Base-by-base conservation (phyloP, 1,140 invertebrate species). In the Homalodisca vitripennis region DNA sequence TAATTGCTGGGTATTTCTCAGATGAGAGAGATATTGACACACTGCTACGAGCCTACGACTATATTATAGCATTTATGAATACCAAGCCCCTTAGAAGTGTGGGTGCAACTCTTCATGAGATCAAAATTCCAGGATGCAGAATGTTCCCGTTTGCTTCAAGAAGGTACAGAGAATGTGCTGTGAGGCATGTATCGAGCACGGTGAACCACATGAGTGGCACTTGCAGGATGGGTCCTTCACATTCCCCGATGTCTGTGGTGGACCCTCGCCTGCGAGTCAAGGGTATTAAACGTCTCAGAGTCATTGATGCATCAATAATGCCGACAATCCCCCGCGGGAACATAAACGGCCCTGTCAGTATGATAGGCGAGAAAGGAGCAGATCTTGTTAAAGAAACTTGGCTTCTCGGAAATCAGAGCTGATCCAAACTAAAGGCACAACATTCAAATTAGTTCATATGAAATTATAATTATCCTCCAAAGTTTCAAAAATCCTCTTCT, bases 231-330 rank as follows among this genome's bases (percentile, higher is more conserved):
- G 87, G 79, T 2, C 80, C 79, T 0, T 74, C 75, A 31, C 48
- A 71, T 47, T 79, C 80, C 72, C 51, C 63, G 6, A 68, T 53
- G 3, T 92, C 93, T 0, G 95, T 97, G 0, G 94, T 97, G 0
- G 94, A 97, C 79, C 87, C 90, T 14, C 84, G 91, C 74, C 80
- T 94, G 0, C 80, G 85, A 55, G 92, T 94, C 2, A 92, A 93
- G 72, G 92, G 92, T 0, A 80, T 94, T 0, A 84, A 85, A 63
- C 89, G 90, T 0, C 77, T 95, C 2, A 82, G 92, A 1, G 92
- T 94, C 0, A 88, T 92, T 24, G 92, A 95, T 75, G 91, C 89
- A 0, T 92, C 90, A 63, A 90, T 93, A 1, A 91, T 94, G 89
- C 92, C n/a, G n/a, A n/a, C n/a, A n/a, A n/a, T n/a, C n/a, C n/a